Evolutionary conservation across 2,888 invertebrate genomes (phyloP).

Genomic region (Suillia variegata): DNA sequence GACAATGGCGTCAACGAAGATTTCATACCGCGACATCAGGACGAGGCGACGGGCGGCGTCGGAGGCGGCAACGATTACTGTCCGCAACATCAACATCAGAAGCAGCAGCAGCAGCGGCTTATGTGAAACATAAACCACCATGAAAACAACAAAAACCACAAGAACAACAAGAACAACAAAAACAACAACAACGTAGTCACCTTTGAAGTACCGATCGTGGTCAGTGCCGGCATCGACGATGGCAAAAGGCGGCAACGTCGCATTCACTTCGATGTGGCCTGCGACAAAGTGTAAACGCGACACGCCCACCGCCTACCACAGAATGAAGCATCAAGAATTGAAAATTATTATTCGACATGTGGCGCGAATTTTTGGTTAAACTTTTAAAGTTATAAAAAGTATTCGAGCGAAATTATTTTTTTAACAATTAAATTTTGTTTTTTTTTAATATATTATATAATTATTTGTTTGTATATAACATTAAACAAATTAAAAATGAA

Average conservation of each 20-base stretch:
- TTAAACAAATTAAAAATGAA: too few species aligned
- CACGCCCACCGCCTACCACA: not conserved
- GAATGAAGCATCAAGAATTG: too few species aligned
- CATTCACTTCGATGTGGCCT: slow-evolving; percentile 3
- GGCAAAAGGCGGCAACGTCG: slow-evolving; percentile 3
- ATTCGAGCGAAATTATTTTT: too few species aligned
- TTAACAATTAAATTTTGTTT: too few species aligned
- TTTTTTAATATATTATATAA: too few species aligned
- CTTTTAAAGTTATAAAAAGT: too few species aligned
- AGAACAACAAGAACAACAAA: slow-evolving; percentile 2
- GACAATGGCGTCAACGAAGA: not conserved
- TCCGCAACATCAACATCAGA: slow-evolving; percentile 27
- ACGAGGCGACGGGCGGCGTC: too few species aligned
- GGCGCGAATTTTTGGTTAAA: not conserved
- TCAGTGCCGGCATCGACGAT: not conserved
- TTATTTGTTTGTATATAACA: too few species aligned
- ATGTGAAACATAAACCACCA: slow-evolving; percentile 9
- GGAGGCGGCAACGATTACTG: slow-evolving; percentile 28
- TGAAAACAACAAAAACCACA: not conserved
- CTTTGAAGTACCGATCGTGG: not conserved
- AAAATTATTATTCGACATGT: too few species aligned
- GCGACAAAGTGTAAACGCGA: not conserved
- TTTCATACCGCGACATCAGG: too few species aligned
- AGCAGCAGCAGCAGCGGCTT: slow-evolving; percentile 14
- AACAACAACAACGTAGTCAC: not conserved